Percentiles rank a stretch among this genome's conserved stretches.
phyloP scores from a whole-genome alignment of 2,113 vertebrate species.

The Xenopus tropicalis region UCB_Xtro_10.0 CM004445.2:21611501-21612000 shows the following conservation, averaged over 20 bases:
- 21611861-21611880: constrained; percentile 23
- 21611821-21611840: not conserved
- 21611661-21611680: constrained; percentile 36
- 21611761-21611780: constrained; percentile 40
- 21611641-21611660: constrained; percentile 3
- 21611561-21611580: constrained; percentile 13
- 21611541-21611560: not conserved
- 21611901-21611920: constrained; percentile 21
- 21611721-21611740: constrained; percentile 26
- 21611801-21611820: constrained; percentile 26
- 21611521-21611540: not conserved
- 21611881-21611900: constrained; percentile 10
- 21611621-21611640: constrained; percentile 16
- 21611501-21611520: not conserved
- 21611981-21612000: not conserved
- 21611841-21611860: not conserved
- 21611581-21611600: constrained; percentile 13
- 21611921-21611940: constrained; percentile 22
- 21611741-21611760: constrained; percentile 3
- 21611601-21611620: constrained; percentile 26
- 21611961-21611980: constrained; percentile 26
- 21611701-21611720: constrained; percentile 32
- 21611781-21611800: constrained; percentile 13
- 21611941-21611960: constrained; percentile 6
- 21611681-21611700: constrained; percentile 25